These are phyloP conservation scores for Synanthedon vespiformis DNA, from an alignment of 2,888 invertebrate genomes.

Conservation along the genomic window DNA sequence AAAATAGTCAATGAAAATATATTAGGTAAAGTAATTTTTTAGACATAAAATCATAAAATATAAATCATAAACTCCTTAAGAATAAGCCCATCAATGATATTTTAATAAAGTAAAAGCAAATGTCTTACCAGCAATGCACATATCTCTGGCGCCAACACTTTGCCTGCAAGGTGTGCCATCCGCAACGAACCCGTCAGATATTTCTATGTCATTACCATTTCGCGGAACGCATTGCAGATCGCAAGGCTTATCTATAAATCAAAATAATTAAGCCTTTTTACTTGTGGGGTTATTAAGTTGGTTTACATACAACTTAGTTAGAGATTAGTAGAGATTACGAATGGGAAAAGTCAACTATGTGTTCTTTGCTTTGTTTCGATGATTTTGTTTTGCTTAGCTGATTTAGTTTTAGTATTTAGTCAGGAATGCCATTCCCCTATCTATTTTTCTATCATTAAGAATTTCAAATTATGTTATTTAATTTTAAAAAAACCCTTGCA, in stretches of 20 bases:
- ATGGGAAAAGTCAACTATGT: too few species aligned
- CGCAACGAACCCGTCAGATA: slow-evolving; percentile 78
- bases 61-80: slow-evolving; percentile 8
- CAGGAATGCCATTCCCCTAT: too few species aligned
- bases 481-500: not conserved
- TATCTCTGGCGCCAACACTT: slow-evolving; percentile 81
- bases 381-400: too few species aligned
- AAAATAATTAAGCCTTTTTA: not conserved
- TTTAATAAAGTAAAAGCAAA: not conserved
- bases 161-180: slow-evolving; percentile 87
- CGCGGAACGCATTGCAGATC: slow-evolving; percentile 85
- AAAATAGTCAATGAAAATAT: too few species aligned
- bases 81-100: not conserved
- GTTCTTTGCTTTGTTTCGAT: too few species aligned
- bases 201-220: slow-evolving; percentile 77
- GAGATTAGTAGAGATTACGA: too few species aligned
- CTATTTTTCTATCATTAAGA: too few species aligned
- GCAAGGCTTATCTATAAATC: slow-evolving; percentile 76
- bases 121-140: slow-evolving; percentile 77
- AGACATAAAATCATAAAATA: slow-evolving; percentile 2
- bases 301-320: too few species aligned
- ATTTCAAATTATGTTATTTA: too few species aligned
- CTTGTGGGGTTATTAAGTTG: too few species aligned
- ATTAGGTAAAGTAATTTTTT: too few species aligned
- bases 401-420: too few species aligned